Percentiles rank a stretch among this genome's conserved stretches.
phyloP scores from a whole-genome alignment of 2,797 vertebrate species.

The Sebastes hubbsi region DNA sequence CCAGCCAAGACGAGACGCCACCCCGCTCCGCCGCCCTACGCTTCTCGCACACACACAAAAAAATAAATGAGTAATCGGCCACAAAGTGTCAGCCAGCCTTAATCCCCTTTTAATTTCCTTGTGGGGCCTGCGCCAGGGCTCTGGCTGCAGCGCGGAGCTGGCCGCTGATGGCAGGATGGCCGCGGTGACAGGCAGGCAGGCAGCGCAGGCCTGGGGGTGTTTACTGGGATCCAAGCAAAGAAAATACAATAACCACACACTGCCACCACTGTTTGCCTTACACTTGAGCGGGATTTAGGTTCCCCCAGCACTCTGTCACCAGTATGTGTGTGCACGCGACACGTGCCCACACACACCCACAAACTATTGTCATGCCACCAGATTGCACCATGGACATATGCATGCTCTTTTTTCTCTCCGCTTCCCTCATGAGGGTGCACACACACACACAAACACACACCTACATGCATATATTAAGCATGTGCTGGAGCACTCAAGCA shows the following conservation, averaged over 20 bases:
- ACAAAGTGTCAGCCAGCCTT: slow-evolving; percentile 84
- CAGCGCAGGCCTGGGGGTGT: slow-evolving; percentile 94
- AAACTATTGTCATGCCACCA: slow-evolving; percentile 49
- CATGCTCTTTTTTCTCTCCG: slow-evolving; percentile 53
- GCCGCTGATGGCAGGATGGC: slow-evolving; percentile 86
- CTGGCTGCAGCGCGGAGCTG: slow-evolving; percentile 85
- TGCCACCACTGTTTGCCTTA: slow-evolving; percentile 97
- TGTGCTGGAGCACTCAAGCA: slow-evolving; percentile 66
- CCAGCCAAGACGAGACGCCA: slow-evolving; percentile 60
- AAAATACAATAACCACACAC: slow-evolving; percentile 98
- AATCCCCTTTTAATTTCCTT: slow-evolving; percentile 99
- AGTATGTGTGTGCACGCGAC: slow-evolving; percentile 46
- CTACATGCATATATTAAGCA: slow-evolving; percentile 71
- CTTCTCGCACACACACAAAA: slow-evolving; percentile 42
- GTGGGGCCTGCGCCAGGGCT: slow-evolving; percentile 89
- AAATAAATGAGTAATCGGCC: slow-evolving; percentile 82
- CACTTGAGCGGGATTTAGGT: slow-evolving; percentile 97
- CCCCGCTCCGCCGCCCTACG: slow-evolving; percentile 38
- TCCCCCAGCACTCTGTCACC: slow-evolving; percentile 71
- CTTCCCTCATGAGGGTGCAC: slow-evolving; percentile 36
- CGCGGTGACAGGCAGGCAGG: slow-evolving; percentile 86
- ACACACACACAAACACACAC: slow-evolving; percentile 55
- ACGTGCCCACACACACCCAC: background rate
- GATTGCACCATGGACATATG: slow-evolving; percentile 64
- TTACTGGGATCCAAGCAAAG: slow-evolving; percentile 94